These are phyloP conservation scores for Leucoraja erinaceus DNA, from an alignment of 2,113 vertebrate genomes.

Conservation along the genomic window DNA sequence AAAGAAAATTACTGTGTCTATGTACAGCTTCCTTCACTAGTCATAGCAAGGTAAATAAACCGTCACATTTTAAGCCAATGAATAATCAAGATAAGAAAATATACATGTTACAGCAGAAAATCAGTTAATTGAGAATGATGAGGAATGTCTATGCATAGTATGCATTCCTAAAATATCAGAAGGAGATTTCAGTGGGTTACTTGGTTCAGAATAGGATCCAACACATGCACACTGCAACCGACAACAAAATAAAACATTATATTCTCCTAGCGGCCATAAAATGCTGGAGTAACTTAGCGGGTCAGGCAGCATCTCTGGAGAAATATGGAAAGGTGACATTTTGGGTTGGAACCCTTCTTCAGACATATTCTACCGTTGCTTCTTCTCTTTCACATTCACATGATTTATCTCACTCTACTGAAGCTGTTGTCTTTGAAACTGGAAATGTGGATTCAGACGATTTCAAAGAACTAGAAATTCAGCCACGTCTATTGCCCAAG, in stretches of 20 bases:
- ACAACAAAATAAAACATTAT: too few relatives aligned
- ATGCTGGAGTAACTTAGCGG: too few relatives aligned
- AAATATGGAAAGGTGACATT: too few relatives aligned
- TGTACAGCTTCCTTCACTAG: neutral
- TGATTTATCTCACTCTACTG: neutral
- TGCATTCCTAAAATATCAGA: neutral
- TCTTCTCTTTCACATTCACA: neutral
- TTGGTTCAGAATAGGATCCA: neutral
- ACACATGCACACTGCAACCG: too few relatives aligned
- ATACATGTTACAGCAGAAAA: neutral
- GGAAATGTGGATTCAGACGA: neutral
- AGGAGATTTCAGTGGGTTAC: neutral
- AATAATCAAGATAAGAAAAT: neutral
- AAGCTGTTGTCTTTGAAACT: neutral
- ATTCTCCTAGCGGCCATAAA: too few relatives aligned
- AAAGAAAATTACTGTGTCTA: too few relatives aligned
- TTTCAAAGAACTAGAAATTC: neutral
- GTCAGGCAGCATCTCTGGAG: too few relatives aligned
- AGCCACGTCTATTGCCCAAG: neutral
- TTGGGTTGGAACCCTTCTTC: too few relatives aligned
- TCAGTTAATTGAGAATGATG: neutral
- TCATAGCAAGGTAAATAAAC: neutral
- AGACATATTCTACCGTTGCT: too few relatives aligned
- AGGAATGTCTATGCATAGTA: too few relatives aligned
- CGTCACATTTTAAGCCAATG: neutral